phyloP scores from a whole-genome alignment of 2,113 vertebrate species.

The Oxyura jamaicensis region DNA sequence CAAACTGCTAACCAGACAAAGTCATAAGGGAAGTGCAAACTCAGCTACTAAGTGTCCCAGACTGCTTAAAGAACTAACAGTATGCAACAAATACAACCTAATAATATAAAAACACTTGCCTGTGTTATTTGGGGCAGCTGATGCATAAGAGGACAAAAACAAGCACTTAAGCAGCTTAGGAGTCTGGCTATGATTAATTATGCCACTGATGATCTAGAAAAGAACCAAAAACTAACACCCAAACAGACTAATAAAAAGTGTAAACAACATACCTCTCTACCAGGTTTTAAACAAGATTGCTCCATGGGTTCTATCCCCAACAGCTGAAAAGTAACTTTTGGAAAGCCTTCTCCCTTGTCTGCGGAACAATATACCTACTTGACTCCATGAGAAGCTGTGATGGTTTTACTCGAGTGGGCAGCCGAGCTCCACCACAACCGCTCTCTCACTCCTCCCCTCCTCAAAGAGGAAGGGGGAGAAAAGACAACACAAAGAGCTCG shows the following conservation, averaged over 20 bases:
- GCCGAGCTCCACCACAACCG: too few species aligned
- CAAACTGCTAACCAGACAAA: not conserved
- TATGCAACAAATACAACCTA: not conserved
- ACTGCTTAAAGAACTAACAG: not conserved
- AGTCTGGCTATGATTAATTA: conserved; percentile 86
- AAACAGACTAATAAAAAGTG: not conserved
- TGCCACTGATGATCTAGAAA: conserved; percentile 87
- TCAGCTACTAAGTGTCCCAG: not conserved
- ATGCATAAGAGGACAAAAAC: conserved; percentile 87
- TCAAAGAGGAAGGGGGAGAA: too few species aligned
- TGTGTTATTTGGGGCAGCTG: conserved; percentile 66
- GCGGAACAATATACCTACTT: not conserved
- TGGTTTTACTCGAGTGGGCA: too few species aligned
- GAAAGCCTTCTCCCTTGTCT: not conserved
- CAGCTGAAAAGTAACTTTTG: not conserved
- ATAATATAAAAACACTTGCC: conserved; percentile 64
- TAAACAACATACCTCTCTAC: not conserved
- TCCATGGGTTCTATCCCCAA: not conserved
- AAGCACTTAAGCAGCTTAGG: conserved; percentile 86
- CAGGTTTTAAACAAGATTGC: not conserved
- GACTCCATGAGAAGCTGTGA: not conserved
- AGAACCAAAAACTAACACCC: conserved; percentile 49
- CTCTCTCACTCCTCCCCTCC: too few species aligned
- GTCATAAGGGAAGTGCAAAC: not conserved
- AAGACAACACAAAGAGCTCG: too few species aligned